Conservation (phyloP, 53 echinoderm and acorn worm species). For the Crossaster papposus region DNA sequence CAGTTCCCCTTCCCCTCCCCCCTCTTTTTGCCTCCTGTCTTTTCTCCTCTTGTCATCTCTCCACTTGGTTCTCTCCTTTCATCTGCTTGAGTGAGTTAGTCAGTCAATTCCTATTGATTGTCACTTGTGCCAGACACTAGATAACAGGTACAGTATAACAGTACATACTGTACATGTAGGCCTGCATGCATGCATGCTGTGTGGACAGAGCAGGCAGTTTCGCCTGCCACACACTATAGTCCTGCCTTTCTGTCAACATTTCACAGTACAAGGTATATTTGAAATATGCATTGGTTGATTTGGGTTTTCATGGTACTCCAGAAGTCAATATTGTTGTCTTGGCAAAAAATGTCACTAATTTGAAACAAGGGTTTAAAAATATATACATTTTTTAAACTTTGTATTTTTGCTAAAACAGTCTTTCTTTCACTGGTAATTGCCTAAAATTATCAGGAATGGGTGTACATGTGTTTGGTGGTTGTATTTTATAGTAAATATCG, state of each 20-base stretch:
- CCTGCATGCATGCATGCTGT: slow-evolving; percentile 6
- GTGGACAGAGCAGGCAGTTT: not conserved
- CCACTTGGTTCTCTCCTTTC: not conserved
- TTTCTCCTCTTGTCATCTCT: slow-evolving; percentile 6
- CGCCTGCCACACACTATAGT: slow-evolving; percentile 5
- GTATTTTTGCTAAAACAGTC: too few relatives aligned
- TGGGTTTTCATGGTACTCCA: not conserved
- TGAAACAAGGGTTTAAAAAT: too few relatives aligned
- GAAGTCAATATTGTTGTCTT: not conserved
- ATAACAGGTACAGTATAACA: too few relatives aligned
- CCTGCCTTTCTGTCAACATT: not conserved
- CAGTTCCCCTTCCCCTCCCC: not conserved
- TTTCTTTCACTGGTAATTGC: too few relatives aligned
- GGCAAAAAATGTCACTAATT: not conserved
- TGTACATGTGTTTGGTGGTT: too few relatives aligned
- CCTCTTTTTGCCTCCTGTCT: not conserved
- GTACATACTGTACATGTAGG: too few relatives aligned
- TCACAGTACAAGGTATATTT: not conserved
- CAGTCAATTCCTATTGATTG: slow-evolving; percentile 62
- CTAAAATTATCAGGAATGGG: too few relatives aligned
- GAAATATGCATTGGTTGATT: not conserved
- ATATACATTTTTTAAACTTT: too few relatives aligned
- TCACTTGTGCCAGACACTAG: slow-evolving; percentile 40
- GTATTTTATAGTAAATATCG: too few relatives aligned
- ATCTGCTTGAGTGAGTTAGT: slow-evolving; percentile 48